phyloP scores from a whole-genome alignment of 2,888 invertebrate genomes.

The Punctoribates punctum region DNA sequence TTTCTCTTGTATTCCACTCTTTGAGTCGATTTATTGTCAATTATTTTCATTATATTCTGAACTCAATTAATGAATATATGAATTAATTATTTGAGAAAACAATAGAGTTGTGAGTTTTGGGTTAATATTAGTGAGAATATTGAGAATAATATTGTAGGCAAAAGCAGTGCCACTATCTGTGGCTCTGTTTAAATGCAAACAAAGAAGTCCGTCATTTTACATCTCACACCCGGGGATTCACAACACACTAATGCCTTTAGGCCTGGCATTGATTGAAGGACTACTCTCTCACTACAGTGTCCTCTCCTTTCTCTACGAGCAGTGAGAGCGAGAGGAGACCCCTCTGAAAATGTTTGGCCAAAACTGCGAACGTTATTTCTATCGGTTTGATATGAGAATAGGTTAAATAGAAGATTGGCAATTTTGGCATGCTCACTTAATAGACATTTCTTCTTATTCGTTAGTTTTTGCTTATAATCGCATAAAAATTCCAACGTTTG shows the following conservation, averaged over 20 bases:
- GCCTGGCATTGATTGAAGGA: constrained; percentile 3
- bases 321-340: no score
- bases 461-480: neutral
- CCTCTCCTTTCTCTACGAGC: neutral
- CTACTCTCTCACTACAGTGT: neutral
- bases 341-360: neutral
- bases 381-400: no score
- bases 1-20: neutral
- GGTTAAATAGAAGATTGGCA: no score
- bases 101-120: neutral
- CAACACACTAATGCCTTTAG: neutral
- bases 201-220: constrained; percentile 22
- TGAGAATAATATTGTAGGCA: no score
- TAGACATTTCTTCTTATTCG: neutral
- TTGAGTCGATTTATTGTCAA: neutral
- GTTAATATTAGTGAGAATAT: neutral
- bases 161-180: neutral
- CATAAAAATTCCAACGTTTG: neutral
- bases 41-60: neutral
- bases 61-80: neutral
- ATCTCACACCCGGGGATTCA: constrained; percentile 3
- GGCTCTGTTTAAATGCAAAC: neutral
- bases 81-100: neutral
- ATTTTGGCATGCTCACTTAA: no score
- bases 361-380: neutral